Evolutionary conservation across 2,888 invertebrate genomes (phyloP).

Genomic region (Pterobdella sp.): DNA sequence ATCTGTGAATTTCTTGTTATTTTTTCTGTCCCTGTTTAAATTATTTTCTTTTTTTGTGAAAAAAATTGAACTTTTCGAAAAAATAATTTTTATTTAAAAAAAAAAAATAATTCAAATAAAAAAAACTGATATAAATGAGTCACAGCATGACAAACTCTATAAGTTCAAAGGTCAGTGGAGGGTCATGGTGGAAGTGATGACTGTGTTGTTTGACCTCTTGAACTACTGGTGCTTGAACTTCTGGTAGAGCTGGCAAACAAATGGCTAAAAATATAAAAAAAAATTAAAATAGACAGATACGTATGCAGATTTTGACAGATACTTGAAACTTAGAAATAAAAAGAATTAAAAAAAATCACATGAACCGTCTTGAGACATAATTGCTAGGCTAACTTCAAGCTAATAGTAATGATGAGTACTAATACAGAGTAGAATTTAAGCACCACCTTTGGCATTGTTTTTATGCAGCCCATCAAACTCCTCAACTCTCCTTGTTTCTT

Average conservation of each 20-base stretch:
- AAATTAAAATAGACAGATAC: too few species aligned
- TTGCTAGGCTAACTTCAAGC: background rate
- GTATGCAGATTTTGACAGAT: too few species aligned
- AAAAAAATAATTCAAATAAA: background rate
- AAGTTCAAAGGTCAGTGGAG: background rate
- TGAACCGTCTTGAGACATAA: too few species aligned
- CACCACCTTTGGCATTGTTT: background rate
- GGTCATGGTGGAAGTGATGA: background rate
- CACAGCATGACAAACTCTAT: background rate
- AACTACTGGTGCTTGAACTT: background rate
- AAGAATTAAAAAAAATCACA: background rate
- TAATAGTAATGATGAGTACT: background rate
- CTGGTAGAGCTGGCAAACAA: background rate
- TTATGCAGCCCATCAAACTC: background rate
- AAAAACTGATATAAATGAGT: too few species aligned
- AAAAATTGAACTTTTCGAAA: too few species aligned
- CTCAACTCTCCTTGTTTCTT: background rate
- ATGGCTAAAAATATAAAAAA: background rate
- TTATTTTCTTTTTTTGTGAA: too few species aligned
- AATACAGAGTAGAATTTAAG: background rate
- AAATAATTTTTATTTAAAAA: background rate
- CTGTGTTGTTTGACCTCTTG: background rate
- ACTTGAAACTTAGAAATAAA: too few species aligned
- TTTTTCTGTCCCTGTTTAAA: too few species aligned
- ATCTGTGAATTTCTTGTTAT: too few species aligned